These are phyloP conservation scores for Magallana gigas DNA, from an alignment of 1,140 invertebrate genomes.

Conservation along the genomic window DNA sequence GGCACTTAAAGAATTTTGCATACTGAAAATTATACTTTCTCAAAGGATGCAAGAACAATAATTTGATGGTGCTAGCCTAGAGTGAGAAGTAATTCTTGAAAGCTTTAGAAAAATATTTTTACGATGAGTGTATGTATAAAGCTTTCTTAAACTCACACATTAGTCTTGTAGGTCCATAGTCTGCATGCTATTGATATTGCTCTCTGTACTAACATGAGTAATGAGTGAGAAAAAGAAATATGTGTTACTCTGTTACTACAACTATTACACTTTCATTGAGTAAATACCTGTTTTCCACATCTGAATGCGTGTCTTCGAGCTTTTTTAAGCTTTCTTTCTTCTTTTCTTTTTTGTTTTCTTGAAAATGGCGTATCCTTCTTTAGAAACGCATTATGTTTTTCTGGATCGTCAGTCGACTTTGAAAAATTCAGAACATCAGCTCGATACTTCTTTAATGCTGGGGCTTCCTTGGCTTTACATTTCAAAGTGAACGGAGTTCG, in stretches of 20 bases:
- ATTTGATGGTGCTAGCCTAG: too few relatives aligned
- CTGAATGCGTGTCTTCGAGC: conserved; percentile 56
- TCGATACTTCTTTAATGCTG: conserved; percentile 46
- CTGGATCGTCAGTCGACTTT: background rate
- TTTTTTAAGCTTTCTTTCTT: conserved; percentile 64
- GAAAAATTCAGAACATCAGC: conserved; percentile 44
- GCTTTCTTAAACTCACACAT: too few relatives aligned
- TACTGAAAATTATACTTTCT: too few relatives aligned
- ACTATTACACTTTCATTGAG: too few relatives aligned
- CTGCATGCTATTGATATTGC: background rate
- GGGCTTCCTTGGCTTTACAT: conserved; percentile 38
- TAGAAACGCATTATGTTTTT: background rate
- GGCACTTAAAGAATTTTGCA: too few relatives aligned
- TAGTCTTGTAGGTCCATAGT: too few relatives aligned
- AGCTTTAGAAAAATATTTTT: too few relatives aligned
- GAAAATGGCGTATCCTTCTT: conserved; percentile 18
- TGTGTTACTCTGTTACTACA: too few relatives aligned
- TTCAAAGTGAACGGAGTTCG: conserved; percentile 1
- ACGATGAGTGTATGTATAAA: too few relatives aligned
- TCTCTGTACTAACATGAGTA: background rate
- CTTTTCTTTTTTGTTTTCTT: conserved; percentile 62
- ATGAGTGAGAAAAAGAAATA: too few relatives aligned
- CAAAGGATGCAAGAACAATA: too few relatives aligned
- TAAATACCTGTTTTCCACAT: conserved; percentile 47
- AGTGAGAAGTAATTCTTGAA: too few relatives aligned